Evolutionary conservation across 2,113 vertebrate species (phyloP).

Genomic region (Oxyura jamaicensis): DNA sequence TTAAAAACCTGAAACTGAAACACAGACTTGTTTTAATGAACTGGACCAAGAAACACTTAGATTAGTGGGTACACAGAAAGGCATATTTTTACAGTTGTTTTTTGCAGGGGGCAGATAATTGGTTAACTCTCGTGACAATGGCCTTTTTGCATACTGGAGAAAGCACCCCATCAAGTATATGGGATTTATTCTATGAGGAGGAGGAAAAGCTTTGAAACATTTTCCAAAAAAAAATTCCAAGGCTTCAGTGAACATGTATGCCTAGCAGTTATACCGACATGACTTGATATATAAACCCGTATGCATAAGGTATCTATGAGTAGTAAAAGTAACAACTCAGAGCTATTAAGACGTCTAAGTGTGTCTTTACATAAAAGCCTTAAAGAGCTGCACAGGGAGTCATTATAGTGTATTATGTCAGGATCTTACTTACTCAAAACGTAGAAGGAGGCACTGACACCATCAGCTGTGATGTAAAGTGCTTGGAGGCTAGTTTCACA

Average conservation of each 20-base stretch:
- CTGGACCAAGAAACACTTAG: neutral
- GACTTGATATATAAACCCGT: constrained; percentile 35
- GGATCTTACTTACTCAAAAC: constrained; percentile 49
- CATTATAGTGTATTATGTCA: constrained; percentile 58
- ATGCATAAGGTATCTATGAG: constrained; percentile 52
- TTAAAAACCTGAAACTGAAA: constrained; percentile 19
- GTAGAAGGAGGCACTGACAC: constrained; percentile 49
- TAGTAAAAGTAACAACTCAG: constrained; percentile 64
- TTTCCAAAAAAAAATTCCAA: constrained; percentile 66
- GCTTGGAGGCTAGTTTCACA: neutral
- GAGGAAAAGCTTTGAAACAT: constrained; percentile 18
- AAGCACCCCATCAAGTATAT: constrained; percentile 38
- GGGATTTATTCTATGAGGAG: neutral
- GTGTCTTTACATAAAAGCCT: constrained; percentile 61
- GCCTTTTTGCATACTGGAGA: constrained; percentile 4
- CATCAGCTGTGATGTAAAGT: constrained; percentile 24
- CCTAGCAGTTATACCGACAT: constrained; percentile 16
- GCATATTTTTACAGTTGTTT: constrained; percentile 25
- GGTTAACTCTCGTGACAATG: neutral
- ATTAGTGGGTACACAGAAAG: neutral
- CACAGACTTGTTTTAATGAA: constrained; percentile 9
- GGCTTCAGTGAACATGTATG: neutral
- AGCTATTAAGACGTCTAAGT: constrained; percentile 52
- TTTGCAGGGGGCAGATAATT: constrained; percentile 12
- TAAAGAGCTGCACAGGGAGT: constrained; percentile 62